Evolutionary conservation across 2,888 invertebrate genomes (phyloP), one percentile per base, ranked within the genome.

Genomic region (Corbicula japonica): DNA sequence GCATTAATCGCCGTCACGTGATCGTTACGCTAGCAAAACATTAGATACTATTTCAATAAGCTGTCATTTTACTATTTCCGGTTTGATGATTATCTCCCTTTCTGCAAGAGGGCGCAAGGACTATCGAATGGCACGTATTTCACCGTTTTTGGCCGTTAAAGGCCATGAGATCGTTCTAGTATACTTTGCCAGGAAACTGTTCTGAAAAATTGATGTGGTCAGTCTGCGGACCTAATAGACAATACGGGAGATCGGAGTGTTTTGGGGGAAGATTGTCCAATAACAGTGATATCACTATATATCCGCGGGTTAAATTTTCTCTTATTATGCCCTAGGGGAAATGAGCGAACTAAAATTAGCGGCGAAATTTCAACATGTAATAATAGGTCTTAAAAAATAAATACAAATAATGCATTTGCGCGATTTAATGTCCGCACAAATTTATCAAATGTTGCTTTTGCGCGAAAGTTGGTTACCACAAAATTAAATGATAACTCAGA

Each of bases 31-130:
- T 76, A 70, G 63, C 76, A 80, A 75, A 80, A 80, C 68, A 76
- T 76, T 75, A 77, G 76, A 83, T 83, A 77, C 80, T 79, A 76
- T 83, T 83, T 83, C 83, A 83, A 83, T 83, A 83, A 83, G 60
- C 75, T 83, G 83, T 83, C 83, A 80, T 61, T 66, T 48, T 75
- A 75, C 72, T 54, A 80, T 74, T 80, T 83, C 83, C 83, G 79
- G 71, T 65, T 35, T 61, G 35, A 54, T 65, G 68, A 75, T 80
- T 69, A 65, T 68, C 75, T 76, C 65, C 70, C 79, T 63, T 74
- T n/a, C n/a, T n/a, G 18, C 18, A 41, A 35, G 65, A 35, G 66
- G 44, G 66, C 35, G n/a, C 28, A 28, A 15, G n/a, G 30, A n/a
- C 38, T 65, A 74, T 66, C 60, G 41, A 50, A 46, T 60, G 48